Percentiles rank a stretch among this genome's conserved stretches.
Evolutionary conservation across 2,113 vertebrate genomes (phyloP).

Genomic region (Phalacrocorax carbo): DNA sequence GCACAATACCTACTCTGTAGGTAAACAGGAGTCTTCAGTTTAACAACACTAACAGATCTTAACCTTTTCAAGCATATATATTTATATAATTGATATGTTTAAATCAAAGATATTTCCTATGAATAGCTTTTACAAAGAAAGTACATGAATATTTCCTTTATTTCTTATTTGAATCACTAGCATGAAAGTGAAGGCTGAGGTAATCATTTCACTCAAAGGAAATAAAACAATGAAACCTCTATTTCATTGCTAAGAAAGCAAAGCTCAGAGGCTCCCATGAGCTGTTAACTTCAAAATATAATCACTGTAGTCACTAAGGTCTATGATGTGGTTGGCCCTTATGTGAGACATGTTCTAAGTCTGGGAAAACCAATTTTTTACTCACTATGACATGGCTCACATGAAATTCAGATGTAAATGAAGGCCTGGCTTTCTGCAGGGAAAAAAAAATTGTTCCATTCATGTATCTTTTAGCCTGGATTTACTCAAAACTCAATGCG

Average conservation of each 20-base stretch:
- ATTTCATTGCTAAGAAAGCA: conserved; percentile 26
- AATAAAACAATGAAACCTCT: conserved; percentile 54
- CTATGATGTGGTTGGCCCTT: not conserved
- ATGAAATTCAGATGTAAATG: not conserved
- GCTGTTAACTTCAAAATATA: conserved; percentile 28
- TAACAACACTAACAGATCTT: conserved; percentile 5
- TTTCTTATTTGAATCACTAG: conserved; percentile 3
- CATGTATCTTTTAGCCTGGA: not conserved
- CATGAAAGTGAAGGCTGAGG: not conserved
- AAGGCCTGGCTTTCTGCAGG: not conserved
- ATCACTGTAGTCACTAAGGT: not conserved
- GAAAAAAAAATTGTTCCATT: not conserved
- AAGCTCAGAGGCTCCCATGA: not conserved
- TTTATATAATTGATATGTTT: conserved; percentile 35
- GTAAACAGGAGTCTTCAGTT: conserved; percentile 45
- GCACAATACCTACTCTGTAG: conserved; percentile 63
- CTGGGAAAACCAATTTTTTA: not conserved
- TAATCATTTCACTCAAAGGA: conserved; percentile 21
- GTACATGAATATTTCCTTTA: conserved; percentile 9
- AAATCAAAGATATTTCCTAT: conserved; percentile 14
- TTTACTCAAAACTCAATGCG: not conserved
- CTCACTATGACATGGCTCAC: not conserved
- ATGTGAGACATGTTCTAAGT: not conserved
- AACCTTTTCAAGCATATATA: conserved; percentile 35
- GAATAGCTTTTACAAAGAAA: conserved; percentile 33